phyloP scores from a whole-genome alignment of 30 jellyfish, hydroid and myxozoan genomes.

The Aurelia aurita complex sp. Pacific region DNA sequence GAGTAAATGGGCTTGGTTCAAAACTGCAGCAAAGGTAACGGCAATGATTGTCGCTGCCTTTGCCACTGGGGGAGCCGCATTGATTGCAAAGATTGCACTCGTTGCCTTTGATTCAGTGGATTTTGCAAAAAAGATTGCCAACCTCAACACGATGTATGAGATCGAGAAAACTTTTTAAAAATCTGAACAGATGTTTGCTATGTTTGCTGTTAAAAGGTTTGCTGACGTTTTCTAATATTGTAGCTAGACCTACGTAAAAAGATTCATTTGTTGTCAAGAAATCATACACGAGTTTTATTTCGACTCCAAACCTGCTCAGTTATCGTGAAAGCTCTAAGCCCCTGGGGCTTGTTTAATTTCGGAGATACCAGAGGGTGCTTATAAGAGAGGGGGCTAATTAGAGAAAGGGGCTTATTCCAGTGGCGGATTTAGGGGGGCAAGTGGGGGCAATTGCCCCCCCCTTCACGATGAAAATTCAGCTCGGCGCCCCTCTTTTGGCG shows the following conservation, averaged over 20 bases:
- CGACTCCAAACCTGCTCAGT: background rate
- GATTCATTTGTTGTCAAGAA: too few species aligned
- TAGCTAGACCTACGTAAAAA: background rate
- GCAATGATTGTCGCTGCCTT: slow-evolving; percentile 3
- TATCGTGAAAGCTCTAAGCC: background rate
- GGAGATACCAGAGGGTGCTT: background rate
- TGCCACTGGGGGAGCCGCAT: background rate
- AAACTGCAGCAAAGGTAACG: background rate
- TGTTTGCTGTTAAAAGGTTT: background rate
- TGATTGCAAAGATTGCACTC: slow-evolving; percentile 2
- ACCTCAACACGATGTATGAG: background rate
- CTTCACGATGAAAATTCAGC: too few species aligned
- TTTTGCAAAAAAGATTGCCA: slow-evolving; percentile 1
- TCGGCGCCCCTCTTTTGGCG: too few species aligned
- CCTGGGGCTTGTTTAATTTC: background rate
- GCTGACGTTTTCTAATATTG: background rate
- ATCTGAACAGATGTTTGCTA: background rate
- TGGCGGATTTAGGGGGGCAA: too few species aligned
- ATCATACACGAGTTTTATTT: background rate
- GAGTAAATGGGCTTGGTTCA: background rate
- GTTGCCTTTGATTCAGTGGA: background rate
- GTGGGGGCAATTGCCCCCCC: too few species aligned
- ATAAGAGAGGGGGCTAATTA: too few species aligned
- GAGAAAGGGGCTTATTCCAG: too few species aligned
- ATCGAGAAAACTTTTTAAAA: background rate